phyloP scores from a whole-genome alignment of 2,888 invertebrate species.

The Acronicta leporina region DNA sequence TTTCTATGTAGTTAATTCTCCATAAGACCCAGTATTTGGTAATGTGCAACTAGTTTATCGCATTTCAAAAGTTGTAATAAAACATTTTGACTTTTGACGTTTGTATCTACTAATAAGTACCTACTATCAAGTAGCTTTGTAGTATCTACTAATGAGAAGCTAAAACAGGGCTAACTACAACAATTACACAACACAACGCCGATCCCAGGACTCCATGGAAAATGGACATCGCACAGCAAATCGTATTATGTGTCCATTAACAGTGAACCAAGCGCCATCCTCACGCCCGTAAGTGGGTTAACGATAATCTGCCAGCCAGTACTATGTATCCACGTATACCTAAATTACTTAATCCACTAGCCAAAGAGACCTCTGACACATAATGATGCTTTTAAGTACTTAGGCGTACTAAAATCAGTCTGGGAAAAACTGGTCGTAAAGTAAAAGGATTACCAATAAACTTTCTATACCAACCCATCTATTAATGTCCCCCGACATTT shows the following conservation, averaged over 20 bases:
- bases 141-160: background rate
- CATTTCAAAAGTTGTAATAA: no score
- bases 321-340: constrained; percentile 48
- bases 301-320: constrained; percentile 44
- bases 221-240: constrained; percentile 54
- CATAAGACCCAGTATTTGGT: no score
- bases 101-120: no score
- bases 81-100: background rate
- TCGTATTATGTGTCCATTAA: constrained; percentile 55
- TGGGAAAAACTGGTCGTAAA: background rate
- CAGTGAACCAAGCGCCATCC: constrained; percentile 44
- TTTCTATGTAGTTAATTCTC: no score
- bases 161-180: background rate
- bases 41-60: no score
- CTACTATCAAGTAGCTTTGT: no score
- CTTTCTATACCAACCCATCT: no score
- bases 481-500: no score
- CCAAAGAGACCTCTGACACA: constrained; percentile 60
- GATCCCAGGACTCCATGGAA: constrained; percentile 22
- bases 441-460: no score
- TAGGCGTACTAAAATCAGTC: constrained; percentile 51
- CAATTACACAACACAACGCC: constrained; percentile 1
- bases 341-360: constrained; percentile 66
- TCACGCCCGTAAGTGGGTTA: constrained; percentile 54
- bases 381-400: constrained; percentile 66